Base-by-base conservation (phyloP, 2,888 invertebrate species). In the Ectemnius cavifrons region DNA sequence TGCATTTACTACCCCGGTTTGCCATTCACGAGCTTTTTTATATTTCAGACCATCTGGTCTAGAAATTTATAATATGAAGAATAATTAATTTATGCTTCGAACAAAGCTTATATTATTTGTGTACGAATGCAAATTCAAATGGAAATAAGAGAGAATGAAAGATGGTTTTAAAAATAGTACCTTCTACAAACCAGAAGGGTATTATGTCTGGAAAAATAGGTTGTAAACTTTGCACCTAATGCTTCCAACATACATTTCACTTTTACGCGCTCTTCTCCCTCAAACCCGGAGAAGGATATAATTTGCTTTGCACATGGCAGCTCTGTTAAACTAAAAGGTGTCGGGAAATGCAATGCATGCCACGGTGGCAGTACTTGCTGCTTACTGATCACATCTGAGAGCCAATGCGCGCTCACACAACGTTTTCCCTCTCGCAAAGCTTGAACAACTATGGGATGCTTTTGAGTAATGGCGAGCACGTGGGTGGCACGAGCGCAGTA, bases 341-440 rank as follows among this genome's bases (percentile, higher is more conserved):
- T 93, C 11, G 99, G 99, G 84, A 99, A 93, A 91, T 99, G 99
- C 60, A 98, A 92, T 13, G 98, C 97, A 85, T 97, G 96, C 96
- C 97, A 98, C 0, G 99, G 99, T 0, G 98, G 97, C 66, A 95
- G 91, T 84, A 99, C 95, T 86, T 96, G 96, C 84, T 97, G 96
- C 63, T 96, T 95, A 23, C 94, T 90, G 86, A 99, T 94, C 4
- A 97, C 96, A 91, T 99, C 99, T 73, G 96, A 97, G 46, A 99
- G 92, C 97, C 97, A 98, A 88, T 95, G 95, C 0, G 96, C 94
- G 8, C 97, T 97, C 2, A 97, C 95, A 84, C 97, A 94, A 63
- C 94, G 92, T 84, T 94, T 94, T 3, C 93, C 93, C 87, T 95
- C 95, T 16, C 94, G 92, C 20, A 95, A 87, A 0, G 94, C 95